Evolutionary conservation across 2,797 vertebrate genomes (phyloP).

Genomic region (Karalla daura): DNA sequence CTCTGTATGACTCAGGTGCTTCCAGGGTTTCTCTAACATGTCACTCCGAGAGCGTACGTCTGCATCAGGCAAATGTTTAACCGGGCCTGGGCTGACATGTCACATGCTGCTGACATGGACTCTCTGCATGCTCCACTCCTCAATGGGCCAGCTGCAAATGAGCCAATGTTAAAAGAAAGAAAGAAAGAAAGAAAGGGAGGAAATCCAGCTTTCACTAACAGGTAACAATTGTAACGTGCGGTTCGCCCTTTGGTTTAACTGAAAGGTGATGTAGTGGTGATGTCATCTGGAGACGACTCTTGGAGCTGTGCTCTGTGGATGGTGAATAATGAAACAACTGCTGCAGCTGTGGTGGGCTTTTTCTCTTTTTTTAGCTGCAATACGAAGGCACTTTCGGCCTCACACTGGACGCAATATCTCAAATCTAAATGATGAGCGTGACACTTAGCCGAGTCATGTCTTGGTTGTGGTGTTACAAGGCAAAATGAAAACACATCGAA

Average conservation of each 20-base stretch:
- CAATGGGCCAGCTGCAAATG: not conserved
- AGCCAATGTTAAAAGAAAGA: too few species aligned
- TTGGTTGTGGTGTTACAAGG: not conserved
- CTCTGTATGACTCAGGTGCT: not conserved
- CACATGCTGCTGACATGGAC: constrained; percentile 3
- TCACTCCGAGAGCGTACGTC: not conserved
- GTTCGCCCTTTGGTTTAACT: constrained; percentile 4
- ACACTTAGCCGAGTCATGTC: not conserved
- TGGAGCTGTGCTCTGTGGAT: constrained; percentile 22
- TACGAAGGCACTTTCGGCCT: not conserved
- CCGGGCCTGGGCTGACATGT: constrained; percentile 6
- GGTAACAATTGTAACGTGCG: not conserved
- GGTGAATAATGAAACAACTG: constrained; percentile 30
- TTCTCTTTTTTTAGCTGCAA: not conserved
- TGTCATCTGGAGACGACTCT: constrained; percentile 20
- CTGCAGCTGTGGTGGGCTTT: constrained; percentile 7
- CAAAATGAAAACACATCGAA: too few species aligned
- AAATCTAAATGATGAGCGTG: not conserved
- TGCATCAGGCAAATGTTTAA: not conserved
- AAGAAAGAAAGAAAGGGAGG: not conserved
- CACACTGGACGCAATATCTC: not conserved
- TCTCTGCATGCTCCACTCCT: not conserved
- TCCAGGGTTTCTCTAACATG: not conserved
- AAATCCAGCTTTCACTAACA: not conserved
- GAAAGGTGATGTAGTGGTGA: not conserved